Evolutionary conservation across 2,113 vertebrate genomes (phyloP).

Genomic region (Psittacula cyanocephala): DNA sequence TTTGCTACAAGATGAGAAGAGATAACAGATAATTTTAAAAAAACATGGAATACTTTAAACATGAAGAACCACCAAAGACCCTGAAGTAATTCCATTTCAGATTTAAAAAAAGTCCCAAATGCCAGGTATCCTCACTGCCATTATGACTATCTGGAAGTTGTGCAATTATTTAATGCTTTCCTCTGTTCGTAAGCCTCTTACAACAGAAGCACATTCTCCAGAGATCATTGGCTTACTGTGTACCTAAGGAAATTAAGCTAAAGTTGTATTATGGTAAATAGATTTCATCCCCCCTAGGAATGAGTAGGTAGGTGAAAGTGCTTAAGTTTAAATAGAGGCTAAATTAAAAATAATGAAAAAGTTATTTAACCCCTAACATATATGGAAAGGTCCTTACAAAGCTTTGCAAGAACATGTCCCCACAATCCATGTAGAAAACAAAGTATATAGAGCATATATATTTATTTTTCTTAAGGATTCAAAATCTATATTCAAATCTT

Average conservation of each 20-base stretch:
- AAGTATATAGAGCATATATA: neutral
- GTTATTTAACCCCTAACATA: neutral
- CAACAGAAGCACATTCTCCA: slow-evolving; percentile 16
- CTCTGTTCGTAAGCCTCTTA: slow-evolving; percentile 29
- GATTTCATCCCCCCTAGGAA: neutral
- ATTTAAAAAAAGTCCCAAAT: neutral
- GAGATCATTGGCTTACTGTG: slow-evolving; percentile 8
- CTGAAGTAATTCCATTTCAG: neutral
- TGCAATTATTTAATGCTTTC: slow-evolving; percentile 27
- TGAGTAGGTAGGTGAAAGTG: neutral
- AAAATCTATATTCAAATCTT: neutral
- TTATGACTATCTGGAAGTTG: slow-evolving; percentile 20
- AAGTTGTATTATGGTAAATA: slow-evolving; percentile 43
- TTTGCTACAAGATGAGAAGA: neutral
- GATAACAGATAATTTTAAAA: neutral
- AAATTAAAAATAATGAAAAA: slow-evolving; percentile 3
- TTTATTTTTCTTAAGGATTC: neutral
- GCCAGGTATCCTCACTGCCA: neutral
- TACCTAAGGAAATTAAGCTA: slow-evolving; percentile 42
- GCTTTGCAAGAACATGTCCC: neutral
- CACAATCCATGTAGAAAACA: neutral
- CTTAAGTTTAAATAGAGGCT: slow-evolving; percentile 16
- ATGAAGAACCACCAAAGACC: neutral
- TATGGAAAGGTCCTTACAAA: neutral
- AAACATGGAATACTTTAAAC: neutral